phyloP scores from a whole-genome alignment of 1,140 invertebrate species.

The Drosophila persimilis region DNA sequence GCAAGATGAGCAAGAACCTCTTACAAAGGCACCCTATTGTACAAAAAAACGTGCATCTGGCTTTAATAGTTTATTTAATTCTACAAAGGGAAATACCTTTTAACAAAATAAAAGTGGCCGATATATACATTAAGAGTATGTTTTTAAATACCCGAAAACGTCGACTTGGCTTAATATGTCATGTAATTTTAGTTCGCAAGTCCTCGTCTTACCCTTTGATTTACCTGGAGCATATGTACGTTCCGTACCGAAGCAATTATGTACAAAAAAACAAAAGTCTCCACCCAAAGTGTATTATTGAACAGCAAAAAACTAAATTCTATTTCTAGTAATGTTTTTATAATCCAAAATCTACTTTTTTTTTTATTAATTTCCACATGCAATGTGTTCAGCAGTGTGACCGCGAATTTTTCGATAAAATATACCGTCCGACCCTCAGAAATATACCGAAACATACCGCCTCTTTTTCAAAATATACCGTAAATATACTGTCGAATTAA shows the following conservation, averaged over 20 bases:
- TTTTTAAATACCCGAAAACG: conserved; percentile 2
- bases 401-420: too few relatives aligned
- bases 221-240: conserved; percentile 59
- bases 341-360: conserved; percentile 43
- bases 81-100: neutral
- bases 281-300: conserved; percentile 24
- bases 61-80: neutral
- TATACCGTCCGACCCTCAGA: too few relatives aligned
- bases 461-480: too few relatives aligned
- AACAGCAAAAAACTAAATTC: conserved; percentile 20
- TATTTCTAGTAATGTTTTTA: conserved; percentile 28
- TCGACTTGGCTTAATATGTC: conserved; percentile 45
- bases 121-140: neutral
- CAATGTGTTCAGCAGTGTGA: conserved; percentile 36
- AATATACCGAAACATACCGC: neutral
- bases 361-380: conserved; percentile 39
- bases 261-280: conserved; percentile 44
- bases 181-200: conserved; percentile 61
- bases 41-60: conserved; percentile 13
- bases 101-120: neutral
- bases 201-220: conserved; percentile 9
- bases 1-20: conserved; percentile 4
- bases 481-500: neutral
- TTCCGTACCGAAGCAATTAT: conserved; percentile 39
- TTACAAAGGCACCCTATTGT: conserved; percentile 10